These are phyloP conservation scores for Ricordea florida DNA, from an alignment of 92 coral and sea anemone genomes.

Conservation along the genomic window DNA sequence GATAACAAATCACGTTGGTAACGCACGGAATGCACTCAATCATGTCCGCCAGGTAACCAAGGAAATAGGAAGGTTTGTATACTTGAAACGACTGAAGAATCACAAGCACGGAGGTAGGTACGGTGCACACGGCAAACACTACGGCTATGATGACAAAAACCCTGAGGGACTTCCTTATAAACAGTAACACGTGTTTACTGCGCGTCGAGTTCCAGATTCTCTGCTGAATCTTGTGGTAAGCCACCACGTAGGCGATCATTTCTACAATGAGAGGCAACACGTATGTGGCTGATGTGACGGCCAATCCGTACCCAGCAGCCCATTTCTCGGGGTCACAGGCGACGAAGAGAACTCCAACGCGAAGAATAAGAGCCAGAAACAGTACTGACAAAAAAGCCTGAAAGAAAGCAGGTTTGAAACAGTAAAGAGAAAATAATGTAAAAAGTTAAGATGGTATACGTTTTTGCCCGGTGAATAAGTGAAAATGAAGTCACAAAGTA, in stretches of 20 bases:
- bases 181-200: conserved; percentile 21
- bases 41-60: conserved; percentile 17
- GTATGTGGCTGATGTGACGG: conserved; percentile 17
- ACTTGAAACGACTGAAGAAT: conserved; percentile 14
- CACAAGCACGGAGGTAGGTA: conserved; percentile 6
- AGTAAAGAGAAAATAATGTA: background rate
- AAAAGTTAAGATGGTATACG: background rate
- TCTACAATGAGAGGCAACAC: conserved; percentile 12
- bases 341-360: conserved; percentile 49
- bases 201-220: background rate
- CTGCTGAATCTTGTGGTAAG: conserved; percentile 22
- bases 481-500: background rate
- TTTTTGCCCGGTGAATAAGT: background rate
- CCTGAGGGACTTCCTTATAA: conserved; percentile 23
- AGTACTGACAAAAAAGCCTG: conserved; percentile 1
- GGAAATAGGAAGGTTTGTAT: background rate
- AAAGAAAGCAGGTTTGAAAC: no score
- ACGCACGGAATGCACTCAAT: conserved; percentile 36
- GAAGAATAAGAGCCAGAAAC: conserved; percentile 21
- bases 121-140: conserved; percentile 17
- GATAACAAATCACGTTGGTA: conserved; percentile 23
- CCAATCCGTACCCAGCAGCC: conserved; percentile 37
- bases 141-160: conserved; percentile 27
- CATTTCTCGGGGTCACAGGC: conserved; percentile 37
- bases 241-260: conserved; percentile 7